Evolutionary conservation across 1,140 invertebrate genomes (phyloP), one percentile per base, ranked within the genome.

Genomic region (Octopus sinensis): DNA sequence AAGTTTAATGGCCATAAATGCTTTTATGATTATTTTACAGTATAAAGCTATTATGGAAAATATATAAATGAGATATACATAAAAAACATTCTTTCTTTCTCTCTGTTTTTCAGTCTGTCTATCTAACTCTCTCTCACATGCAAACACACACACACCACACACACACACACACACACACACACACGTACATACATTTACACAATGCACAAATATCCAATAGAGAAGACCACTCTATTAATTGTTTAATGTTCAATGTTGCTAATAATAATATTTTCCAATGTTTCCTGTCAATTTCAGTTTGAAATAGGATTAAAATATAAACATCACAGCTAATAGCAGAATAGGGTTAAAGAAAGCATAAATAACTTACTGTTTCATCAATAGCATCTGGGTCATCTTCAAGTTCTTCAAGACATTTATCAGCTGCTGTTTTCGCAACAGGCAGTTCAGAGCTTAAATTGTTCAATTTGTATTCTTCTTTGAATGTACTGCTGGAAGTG

Each of bases 401-500:
- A 73, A 84, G 84, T 76, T 82, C 84, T 82, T 83, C 85, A 82
- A 75, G 79, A 80, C 77, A 85, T 30, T 68, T 87, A 17, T 83
- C 87, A 80, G 84, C 86, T 13, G 84, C 84, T 13, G 77, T 80
- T 76, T 80, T 82, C 52, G 51, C 86, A 79, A 54, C 62, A 81
- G 80, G 78, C 83, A 78, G 30, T 79, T 84, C 82, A 82, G 84
- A 73, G 73, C 82, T 62, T 17, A 91, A 83, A 81, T 91, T 91
- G 79, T 91, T 91, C n/a, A 86, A 86, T 83, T 90, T 91, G 83
- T 87, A 90, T 54, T 91, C 89, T 52, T 91, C 90, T 80, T 88
- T 88, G 6, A 85, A 86, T 13, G 87, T 84, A 7, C 87, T 86
- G 83, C 86, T 88, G 6, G 87, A 85, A 68, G 88, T 71, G 0